Base-by-base conservation (phyloP, 2,888 invertebrate species). In the Meiosimyza platycephala region DNA sequence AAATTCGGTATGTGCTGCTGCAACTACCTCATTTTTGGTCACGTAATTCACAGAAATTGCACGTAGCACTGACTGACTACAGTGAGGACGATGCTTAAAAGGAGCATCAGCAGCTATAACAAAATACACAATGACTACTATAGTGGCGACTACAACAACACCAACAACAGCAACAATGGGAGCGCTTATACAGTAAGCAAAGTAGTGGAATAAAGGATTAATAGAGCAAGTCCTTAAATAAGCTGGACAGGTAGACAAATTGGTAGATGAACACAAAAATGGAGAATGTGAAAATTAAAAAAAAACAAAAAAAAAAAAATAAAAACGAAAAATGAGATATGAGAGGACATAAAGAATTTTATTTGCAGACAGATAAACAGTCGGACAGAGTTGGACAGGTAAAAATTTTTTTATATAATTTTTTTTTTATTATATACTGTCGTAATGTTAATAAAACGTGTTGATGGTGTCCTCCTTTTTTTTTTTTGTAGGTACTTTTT, bases 41-140 rank as follows among this genome's bases (percentile, higher is more conserved):
- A 60, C 59, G 59, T 60, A 60, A 28, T 18, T 22, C 28, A 28
- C 59, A 60, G 59, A 33, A 60, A 28, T 40, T 33, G 59, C 22
- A 28, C 22, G 33, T 22, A 22, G 59, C 15, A 60, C 59, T 40
- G 40, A 40, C 40, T 40, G 40, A 40, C 40, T 40, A 40, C 40
- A 40, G 40, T 40, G 1, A 40, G 40, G 40, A 40, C 9, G 40
- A 7, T 1, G 40, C 40, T 40, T 40, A 9, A 40, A 9, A 40
- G 40, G 9, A 40, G 40, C 6, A 40, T 40, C 40, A 40, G 40
- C 9, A 40, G 40, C 40, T 6, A 9, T 9, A 40, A 40, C 9
- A 40, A 40, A n/a, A 40, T 9, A 40, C 9, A 40, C 40, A 40
- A 9, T 40, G 40, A 40, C 40, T 40, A 40, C 40, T 2, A 40